These are phyloP conservation scores for Megaleporinus macrocephalus DNA, from an alignment of 2,113 vertebrate species.

Conservation along the genomic window DNA sequence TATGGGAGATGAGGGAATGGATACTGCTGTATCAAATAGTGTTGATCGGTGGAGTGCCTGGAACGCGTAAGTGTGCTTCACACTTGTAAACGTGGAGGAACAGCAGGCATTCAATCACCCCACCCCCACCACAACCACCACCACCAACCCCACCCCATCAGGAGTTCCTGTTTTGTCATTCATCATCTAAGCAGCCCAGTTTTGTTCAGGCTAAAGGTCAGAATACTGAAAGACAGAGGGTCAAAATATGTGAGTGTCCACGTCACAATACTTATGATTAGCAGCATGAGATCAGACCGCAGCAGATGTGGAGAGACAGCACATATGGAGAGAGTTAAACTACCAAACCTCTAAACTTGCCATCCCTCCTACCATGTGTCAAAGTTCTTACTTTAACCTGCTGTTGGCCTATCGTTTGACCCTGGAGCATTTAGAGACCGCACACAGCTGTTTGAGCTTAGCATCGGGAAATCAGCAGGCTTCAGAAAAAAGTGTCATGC, in stretches of 20 bases:
- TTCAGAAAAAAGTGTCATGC: not conserved
- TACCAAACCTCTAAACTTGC: not conserved
- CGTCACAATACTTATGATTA: constrained; percentile 1
- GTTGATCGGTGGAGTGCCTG: not conserved
- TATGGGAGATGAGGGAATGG: not conserved
- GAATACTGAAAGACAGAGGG: not conserved
- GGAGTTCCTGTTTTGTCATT: not conserved
- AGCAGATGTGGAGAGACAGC: not conserved
- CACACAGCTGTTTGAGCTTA: constrained; percentile 26
- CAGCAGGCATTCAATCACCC: not conserved
- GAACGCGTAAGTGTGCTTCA: not conserved
- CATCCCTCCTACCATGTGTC: constrained; percentile 11
- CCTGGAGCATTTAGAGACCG: not conserved
- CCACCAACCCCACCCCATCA: too few relatives aligned
- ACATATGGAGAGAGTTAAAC: constrained; percentile 40
- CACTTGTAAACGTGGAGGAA: not conserved
- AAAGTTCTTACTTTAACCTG: constrained; percentile 6
- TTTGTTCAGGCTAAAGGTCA: not conserved
- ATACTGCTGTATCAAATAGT: not conserved
- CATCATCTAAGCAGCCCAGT: not conserved
- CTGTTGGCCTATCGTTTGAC: constrained; percentile 6
- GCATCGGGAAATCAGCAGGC: not conserved
- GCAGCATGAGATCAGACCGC: not conserved
- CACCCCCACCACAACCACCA: too few relatives aligned
- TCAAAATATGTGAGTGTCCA: not conserved